Evolutionary conservation across 2,797 vertebrate genomes (phyloP).

Genomic region (Acrossocheilus wenchowensis): DNA sequence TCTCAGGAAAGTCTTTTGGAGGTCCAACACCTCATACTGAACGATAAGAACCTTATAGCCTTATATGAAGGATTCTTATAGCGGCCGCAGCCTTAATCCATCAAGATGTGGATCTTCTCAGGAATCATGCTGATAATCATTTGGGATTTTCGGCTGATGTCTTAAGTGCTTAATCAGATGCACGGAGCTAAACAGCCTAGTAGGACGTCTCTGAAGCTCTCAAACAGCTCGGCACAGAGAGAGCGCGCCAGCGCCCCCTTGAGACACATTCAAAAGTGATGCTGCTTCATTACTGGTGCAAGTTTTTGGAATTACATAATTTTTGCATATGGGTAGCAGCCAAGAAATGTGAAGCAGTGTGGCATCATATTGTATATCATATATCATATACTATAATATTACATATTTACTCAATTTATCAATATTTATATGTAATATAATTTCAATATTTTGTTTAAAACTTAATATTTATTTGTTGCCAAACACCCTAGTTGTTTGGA

Average conservation of each 20-base stretch:
- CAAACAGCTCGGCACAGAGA: background rate
- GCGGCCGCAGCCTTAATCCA: too few species aligned
- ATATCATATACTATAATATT: background rate
- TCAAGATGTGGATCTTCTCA: background rate
- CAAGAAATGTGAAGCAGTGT: background rate
- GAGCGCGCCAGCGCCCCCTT: slow-evolving; percentile 71
- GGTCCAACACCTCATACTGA: background rate
- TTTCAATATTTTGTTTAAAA: background rate
- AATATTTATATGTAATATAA: background rate
- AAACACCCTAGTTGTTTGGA: too few species aligned
- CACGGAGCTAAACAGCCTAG: background rate
- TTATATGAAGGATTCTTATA: background rate
- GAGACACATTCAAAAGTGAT: slow-evolving; percentile 35
- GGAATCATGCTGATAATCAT: background rate
- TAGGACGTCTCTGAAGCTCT: background rate
- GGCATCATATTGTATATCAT: background rate
- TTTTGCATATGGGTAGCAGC: background rate
- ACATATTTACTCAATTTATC: background rate
- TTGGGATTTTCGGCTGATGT: background rate
- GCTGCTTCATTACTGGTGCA: background rate
- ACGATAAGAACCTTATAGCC: background rate
- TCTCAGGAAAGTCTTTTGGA: background rate
- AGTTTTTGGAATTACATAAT: background rate
- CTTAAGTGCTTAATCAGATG: slow-evolving; percentile 13
- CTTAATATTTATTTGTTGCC: background rate